Conservation (phyloP, 2,888 invertebrate species). For the Campoplex nolae region DNA sequence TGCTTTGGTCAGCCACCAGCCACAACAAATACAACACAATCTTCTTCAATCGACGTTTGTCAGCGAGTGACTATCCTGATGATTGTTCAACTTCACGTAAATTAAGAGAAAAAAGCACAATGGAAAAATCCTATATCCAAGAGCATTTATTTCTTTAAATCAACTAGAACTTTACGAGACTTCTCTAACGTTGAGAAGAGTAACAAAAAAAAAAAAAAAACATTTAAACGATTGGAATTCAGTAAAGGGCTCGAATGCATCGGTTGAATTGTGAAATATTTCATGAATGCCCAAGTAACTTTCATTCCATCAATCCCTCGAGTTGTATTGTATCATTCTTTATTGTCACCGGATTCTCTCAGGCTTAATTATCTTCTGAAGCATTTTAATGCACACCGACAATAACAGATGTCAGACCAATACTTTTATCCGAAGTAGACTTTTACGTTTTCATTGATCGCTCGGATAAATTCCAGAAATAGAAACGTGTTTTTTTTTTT, state of each 20-base stretch:
- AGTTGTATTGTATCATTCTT: not conserved
- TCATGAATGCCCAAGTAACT: not conserved
- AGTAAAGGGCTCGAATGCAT: not conserved
- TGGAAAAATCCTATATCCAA: not conserved
- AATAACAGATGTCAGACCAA: not conserved
- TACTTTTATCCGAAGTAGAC: not conserved
- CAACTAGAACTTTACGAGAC: not conserved
- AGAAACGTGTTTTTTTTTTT: not conserved
- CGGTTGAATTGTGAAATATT: not conserved
- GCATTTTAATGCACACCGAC: not conserved
- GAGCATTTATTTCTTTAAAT: not conserved
- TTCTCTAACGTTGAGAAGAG: not conserved
- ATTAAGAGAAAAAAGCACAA: not conserved
- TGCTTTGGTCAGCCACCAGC: slow-evolving; percentile 39
- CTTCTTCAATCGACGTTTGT: slow-evolving; percentile 34
- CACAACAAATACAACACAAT: slow-evolving; percentile 8
- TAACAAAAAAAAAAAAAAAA: not conserved
- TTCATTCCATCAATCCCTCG: not conserved
- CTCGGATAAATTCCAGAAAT: not conserved
- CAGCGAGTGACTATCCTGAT: slow-evolving; percentile 7
- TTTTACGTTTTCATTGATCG: not conserved
- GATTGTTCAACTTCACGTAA: slow-evolving; percentile 14
- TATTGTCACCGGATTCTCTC: not conserved
- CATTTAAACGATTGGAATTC: not conserved
- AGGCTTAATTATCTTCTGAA: not conserved